Percentiles rank a stretch among this genome's conserved stretches.
These are phyloP conservation scores for Drosophila auraria DNA, from an alignment of 1,140 invertebrate genomes.

Conservation along the genomic window DNA sequence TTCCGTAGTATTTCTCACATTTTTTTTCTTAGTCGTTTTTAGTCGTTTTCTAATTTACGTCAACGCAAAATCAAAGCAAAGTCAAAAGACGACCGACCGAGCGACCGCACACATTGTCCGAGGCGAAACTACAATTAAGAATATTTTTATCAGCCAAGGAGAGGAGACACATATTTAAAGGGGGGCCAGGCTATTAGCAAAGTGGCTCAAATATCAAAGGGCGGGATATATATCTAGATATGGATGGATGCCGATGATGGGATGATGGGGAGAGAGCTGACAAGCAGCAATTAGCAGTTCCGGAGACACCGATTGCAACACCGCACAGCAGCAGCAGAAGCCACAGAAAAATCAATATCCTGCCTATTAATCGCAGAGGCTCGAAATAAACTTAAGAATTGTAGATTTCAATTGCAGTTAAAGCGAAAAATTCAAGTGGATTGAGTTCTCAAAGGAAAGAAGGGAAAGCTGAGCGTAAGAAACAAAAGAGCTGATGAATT, in stretches of 20 bases:
- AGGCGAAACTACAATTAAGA: slow-evolving; percentile 67
- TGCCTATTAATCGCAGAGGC: background rate
- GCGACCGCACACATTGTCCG: slow-evolving; percentile 72
- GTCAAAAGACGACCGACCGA: slow-evolving; percentile 62
- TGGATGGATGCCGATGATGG: background rate
- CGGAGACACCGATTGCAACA: slow-evolving; percentile 25
- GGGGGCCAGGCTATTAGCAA: slow-evolving; percentile 68
- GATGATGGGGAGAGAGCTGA: slow-evolving; percentile 12
- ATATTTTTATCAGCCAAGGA: slow-evolving; percentile 70
- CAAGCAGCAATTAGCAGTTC: slow-evolving; percentile 68
- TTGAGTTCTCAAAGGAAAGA: too few species aligned
- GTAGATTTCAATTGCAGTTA: background rate
- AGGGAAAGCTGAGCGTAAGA: too few species aligned
- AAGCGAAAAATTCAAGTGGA: too few species aligned
- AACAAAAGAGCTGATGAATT: too few species aligned
- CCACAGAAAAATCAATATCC: background rate
- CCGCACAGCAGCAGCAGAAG: background rate
- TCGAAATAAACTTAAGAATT: background rate
- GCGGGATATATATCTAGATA: slow-evolving; percentile 29
- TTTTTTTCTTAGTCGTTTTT: slow-evolving; percentile 16
- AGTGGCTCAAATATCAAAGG: slow-evolving; percentile 80
- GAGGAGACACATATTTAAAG: background rate
- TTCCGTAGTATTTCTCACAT: slow-evolving; percentile 11
- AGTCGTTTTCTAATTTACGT: slow-evolving; percentile 61
- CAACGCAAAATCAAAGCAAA: slow-evolving; percentile 80